Evolutionary conservation across 2,113 vertebrate species (phyloP), one percentile per base, ranked within the genome.

Genomic region (Thinocorus orbignyianus): DNA sequence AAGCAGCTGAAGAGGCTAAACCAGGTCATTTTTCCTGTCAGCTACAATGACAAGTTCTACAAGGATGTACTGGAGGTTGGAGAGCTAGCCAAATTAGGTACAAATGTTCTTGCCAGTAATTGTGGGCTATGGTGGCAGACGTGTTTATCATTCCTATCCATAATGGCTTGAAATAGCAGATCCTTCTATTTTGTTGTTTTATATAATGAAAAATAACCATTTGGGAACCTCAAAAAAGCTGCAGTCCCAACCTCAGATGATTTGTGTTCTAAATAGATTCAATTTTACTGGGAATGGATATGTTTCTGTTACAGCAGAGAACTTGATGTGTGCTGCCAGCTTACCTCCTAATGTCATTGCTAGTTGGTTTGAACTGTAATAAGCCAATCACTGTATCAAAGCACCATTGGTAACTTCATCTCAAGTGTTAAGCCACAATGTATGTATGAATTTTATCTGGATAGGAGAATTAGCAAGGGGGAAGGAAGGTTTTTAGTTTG

Each of bases 1-100:
- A 99, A 99, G 97, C 99, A 99, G 95, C 97, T 99, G 98, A 99
- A 99, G 98, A 98, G 99, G 95, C 98, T 99, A 97, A 99, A 99
- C 97, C 99, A 99, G 98, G 99, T 99, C 97, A 99, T 99, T 98
- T 99, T 99, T 97, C 99, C 99, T 57, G 99, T 99, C 98, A 99
- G 99, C 98, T 99, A 99, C 98, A 99, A 99, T 66, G 99, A 99
- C 98, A 99, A 99, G 98, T 99, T 99, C 98, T 99, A 99, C 98
- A 99, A 99, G 98, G 99, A 99, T 97, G 99, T 99, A 51, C 98
- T 99, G 98, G 99, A 99, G 97, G 99, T 99, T 96, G 99, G 99
- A 91, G 99, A 99, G 93, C 99, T 99, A 80, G 99, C 99, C 97
- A 99, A 99, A 98, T 98, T 99, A 98, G 99, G 99, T 99, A 98